A percentile compares a stretch with the other conserved stretches of the same genome.
Conservation (phyloP, 2,797 vertebrate species). For the Vespertilio murinus region DNA sequence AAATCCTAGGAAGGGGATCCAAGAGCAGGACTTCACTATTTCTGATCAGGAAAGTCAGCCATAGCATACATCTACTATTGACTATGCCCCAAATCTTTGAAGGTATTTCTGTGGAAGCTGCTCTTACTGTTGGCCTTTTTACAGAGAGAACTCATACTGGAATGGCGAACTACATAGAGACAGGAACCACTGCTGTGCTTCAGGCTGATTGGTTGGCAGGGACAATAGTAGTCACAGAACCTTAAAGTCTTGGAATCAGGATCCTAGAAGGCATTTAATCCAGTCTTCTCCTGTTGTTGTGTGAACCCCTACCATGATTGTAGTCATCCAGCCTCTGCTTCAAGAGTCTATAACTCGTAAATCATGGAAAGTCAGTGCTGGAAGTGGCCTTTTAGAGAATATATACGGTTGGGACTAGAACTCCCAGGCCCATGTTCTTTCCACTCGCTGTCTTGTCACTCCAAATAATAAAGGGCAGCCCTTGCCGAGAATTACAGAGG, state of each 20-base stretch:
- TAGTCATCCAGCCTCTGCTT: not conserved
- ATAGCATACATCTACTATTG: not conserved
- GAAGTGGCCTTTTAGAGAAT: not conserved
- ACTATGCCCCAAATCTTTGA: not conserved
- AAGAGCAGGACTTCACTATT: not conserved
- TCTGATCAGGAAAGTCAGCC: not conserved
- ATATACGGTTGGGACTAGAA: not conserved
- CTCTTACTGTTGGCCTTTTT: not conserved
- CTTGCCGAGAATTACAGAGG: not conserved
- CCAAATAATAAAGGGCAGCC: not conserved
- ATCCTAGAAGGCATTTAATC: not conserved
- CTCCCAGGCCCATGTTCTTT: not conserved
- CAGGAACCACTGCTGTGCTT: not conserved
- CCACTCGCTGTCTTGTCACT: not conserved
- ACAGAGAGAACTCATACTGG: not conserved
- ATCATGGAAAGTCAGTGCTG: not conserved
- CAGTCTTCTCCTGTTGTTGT: not conserved
- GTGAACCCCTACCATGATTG: not conserved
- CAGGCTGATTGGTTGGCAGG: not conserved
- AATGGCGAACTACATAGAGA: not conserved
- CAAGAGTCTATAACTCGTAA: not conserved
- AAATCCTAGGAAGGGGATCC: not conserved
- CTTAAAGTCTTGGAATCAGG: not conserved
- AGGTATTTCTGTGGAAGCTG: not conserved
- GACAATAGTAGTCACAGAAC: not conserved